Evolutionary conservation across 2,888 invertebrate species (phyloP).

Genomic region (Panorpa germanica): DNA sequence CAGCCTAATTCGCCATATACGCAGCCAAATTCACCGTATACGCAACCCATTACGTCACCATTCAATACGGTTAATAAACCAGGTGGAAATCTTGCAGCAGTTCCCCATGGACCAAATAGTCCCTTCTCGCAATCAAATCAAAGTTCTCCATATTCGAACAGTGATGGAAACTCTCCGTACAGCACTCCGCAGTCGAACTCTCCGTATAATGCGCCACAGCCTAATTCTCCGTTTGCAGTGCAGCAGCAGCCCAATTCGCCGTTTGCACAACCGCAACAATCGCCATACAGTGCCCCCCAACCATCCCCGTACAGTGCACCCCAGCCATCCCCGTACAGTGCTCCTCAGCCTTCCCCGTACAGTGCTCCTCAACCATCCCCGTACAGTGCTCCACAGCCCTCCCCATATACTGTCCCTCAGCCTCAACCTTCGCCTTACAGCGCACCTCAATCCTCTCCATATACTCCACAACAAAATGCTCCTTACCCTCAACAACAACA

Average conservation of each 20-base stretch:
- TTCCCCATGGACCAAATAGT: constrained; percentile 14
- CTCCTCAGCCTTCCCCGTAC: no score
- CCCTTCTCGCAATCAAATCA: constrained; percentile 24
- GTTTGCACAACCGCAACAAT: no score
- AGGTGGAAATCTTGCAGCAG: constrained; percentile 2
- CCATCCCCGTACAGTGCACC: no score
- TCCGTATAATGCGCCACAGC: no score
- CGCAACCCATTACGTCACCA: constrained; percentile 11
- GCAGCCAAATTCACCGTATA: constrained; percentile 15
- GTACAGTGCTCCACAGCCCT: no score
- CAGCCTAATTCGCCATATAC: constrained; percentile 24
- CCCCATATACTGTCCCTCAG: no score
- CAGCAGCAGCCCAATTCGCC: no score
- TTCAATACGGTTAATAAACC: constrained; percentile 9
- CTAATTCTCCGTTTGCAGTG: no score
- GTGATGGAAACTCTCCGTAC: constrained; percentile 21
- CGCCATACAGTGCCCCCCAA: no score
- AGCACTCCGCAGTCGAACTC: constrained; percentile 19
- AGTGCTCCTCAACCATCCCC: no score
- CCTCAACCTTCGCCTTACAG: no score
- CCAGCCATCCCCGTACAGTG: no score
- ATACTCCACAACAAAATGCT: constrained; percentile 21
- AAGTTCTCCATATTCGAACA: constrained; percentile 22
- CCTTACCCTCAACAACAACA: constrained; percentile 21
- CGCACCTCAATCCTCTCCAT: constrained; percentile 3